A percentile compares a stretch with the other conserved stretches of the same genome.
These are phyloP conservation scores for Himantopus leucocephalus DNA, from an alignment of 2,113 vertebrate genomes.

Conservation along the genomic window DNA sequence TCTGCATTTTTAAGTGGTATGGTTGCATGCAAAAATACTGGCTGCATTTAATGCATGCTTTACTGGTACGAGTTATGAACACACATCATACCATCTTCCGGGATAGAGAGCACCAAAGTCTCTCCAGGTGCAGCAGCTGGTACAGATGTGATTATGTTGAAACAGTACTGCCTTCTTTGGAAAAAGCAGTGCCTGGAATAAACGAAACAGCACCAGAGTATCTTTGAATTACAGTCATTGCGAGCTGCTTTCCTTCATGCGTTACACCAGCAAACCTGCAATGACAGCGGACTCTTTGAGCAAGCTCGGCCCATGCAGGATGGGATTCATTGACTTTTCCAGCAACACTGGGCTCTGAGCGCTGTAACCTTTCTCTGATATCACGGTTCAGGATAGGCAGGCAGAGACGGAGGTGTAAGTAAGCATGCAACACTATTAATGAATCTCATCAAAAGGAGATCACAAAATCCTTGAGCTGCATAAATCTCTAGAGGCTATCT, in stretches of 20 bases:
- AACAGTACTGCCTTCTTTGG: neutral
- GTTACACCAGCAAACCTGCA: neutral
- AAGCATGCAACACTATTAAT: neutral
- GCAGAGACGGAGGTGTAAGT: neutral
- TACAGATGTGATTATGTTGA: neutral
- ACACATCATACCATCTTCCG: neutral
- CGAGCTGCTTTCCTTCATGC: neutral
- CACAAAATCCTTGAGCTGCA: conserved; percentile 4
- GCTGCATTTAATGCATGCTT: neutral
- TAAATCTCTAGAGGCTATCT: neutral
- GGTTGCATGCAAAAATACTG: neutral
- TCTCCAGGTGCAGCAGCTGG: neutral
- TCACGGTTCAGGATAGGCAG: neutral
- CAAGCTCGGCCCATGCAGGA: neutral
- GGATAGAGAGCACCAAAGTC: neutral
- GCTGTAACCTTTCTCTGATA: neutral
- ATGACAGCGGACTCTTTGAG: neutral
- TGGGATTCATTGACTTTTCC: neutral
- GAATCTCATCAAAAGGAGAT: conserved; percentile 16
- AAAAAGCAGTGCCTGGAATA: neutral
- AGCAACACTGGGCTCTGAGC: neutral
- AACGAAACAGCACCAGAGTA: neutral
- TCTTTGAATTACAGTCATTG: neutral
- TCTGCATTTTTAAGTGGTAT: neutral
- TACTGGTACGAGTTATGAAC: neutral